Conservation (phyloP, 2,888 invertebrate genomes). For the Linnaemya tessellans region DNA sequence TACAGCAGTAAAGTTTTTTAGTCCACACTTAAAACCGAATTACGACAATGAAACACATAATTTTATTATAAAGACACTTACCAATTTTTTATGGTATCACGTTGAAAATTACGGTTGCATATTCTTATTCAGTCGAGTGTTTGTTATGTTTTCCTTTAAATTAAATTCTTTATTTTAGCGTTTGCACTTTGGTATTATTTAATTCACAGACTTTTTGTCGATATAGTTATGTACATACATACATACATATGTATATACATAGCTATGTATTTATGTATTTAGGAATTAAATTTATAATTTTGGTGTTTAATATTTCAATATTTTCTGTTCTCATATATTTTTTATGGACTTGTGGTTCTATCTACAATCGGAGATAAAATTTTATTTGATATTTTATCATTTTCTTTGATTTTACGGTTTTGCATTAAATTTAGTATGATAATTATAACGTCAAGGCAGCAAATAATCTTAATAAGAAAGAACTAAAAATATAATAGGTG, state of each 20-base stretch:
- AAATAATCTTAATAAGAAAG: neutral
- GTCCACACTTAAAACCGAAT: too few relatives aligned
- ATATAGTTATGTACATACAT: slow-evolving; percentile 5
- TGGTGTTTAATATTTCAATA: too few relatives aligned
- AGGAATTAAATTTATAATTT: too few relatives aligned
- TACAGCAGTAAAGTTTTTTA: too few relatives aligned
- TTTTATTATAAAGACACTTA: slow-evolving; percentile 33
- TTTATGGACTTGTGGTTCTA: too few relatives aligned
- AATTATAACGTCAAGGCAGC: slow-evolving; percentile 12
- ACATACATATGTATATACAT: neutral
- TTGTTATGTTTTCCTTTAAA: slow-evolving; percentile 2
- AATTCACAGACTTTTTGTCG: slow-evolving; percentile 55
- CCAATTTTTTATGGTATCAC: slow-evolving; percentile 42
- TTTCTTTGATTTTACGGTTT: too few relatives aligned
- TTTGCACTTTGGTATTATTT: slow-evolving; percentile 39
- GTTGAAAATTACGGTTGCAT: slow-evolving; percentile 36
- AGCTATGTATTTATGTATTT: too few relatives aligned
- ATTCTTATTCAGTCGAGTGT: neutral
- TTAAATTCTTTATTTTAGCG: neutral
- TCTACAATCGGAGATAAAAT: too few relatives aligned
- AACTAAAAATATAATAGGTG: slow-evolving; percentile 13
- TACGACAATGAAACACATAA: neutral
- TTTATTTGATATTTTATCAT: too few relatives aligned
- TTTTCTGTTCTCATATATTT: too few relatives aligned
- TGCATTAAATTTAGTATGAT: too few relatives aligned